Base-by-base conservation (phyloP, 2,113 vertebrate species). In the Phrynosoma platyrhinos region DNA sequence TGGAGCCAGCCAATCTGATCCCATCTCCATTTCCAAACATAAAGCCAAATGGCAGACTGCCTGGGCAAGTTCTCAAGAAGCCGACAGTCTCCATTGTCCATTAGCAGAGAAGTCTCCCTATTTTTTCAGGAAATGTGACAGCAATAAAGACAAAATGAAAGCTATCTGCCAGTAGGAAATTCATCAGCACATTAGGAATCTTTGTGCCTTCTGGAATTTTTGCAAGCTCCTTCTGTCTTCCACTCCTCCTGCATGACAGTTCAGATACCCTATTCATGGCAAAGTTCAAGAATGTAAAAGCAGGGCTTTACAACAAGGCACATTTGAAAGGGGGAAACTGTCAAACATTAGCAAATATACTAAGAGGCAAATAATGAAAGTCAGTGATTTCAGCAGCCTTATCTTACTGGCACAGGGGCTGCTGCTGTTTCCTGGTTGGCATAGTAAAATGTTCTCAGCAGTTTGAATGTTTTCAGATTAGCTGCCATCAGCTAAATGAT, bases 121-220 rank as follows among this genome's bases (percentile, higher is more conserved):
- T 96, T 95, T 94, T 93, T 96, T 96, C 93, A 95, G 92, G 87
- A 92, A 95, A 90, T 80, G 78, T 95, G 94, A 95, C 94, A 96
- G 94, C 82, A 91, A 79, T 91, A 80, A 85, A 92, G 80, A 87
- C 86, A 86, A 96, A 94, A 52, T 90, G 90, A 94, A 95, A 95
- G 91, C 86, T 89, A 89, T 93, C 93, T 91, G 83, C 90, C 88
- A 91, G 88, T 81, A 91, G 80, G 90, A 95, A 93, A 96, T 69
- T 92, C 91, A 93, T 93, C 92, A 90, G 82, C 5, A 1, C 18
- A 52, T 94, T 93, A 88, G 83, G 58, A 92, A 92, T 58, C 23
- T 83, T 94, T 93, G 82, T 78, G 69, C 90, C 36, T 95, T 91
- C 87, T 88, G 85, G 71, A 90, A 89, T 75, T 85, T 92, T 93